These are phyloP conservation scores for Leptogaster cylindrica DNA, from an alignment of 2,888 invertebrate species.

Conservation along the genomic window DNA sequence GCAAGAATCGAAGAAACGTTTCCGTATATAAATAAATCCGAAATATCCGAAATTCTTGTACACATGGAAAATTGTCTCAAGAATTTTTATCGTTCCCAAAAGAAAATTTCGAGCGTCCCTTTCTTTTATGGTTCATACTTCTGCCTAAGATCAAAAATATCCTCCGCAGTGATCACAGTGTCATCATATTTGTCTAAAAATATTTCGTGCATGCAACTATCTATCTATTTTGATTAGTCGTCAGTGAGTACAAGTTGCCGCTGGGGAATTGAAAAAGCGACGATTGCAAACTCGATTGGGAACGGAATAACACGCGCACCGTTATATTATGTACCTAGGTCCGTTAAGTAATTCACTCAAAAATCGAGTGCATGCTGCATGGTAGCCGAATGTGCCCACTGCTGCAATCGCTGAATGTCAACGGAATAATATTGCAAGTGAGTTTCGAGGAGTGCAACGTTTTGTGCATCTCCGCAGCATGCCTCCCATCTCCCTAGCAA, in stretches of 20 bases:
- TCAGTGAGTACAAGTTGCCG: slow-evolving; percentile 34
- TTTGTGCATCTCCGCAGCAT: slow-evolving; percentile 9
- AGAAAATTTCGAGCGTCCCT: too few relatives aligned
- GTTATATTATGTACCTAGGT: too few relatives aligned
- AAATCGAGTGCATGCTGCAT: slow-evolving; percentile 25
- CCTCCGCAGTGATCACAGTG: slow-evolving; percentile 26
- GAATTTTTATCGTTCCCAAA: background rate
- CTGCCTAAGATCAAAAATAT: slow-evolving; percentile 38
- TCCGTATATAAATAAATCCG: background rate
- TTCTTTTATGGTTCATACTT: too few relatives aligned
- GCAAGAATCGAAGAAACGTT: background rate
- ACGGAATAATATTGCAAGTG: slow-evolving; percentile 25
- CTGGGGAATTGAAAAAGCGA: background rate
- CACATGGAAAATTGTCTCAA: too few relatives aligned
- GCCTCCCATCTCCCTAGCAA: slow-evolving; percentile 42
- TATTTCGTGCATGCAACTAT: slow-evolving; percentile 42
- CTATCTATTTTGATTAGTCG: slow-evolving; percentile 42
- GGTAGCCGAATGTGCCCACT: slow-evolving; percentile 34
- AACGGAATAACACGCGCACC: too few relatives aligned
- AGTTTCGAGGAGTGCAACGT: slow-evolving; percentile 21
- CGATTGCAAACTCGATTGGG: too few relatives aligned
- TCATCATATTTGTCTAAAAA: slow-evolving; percentile 45
- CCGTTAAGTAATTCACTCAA: too few relatives aligned
- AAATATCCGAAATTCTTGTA: too few relatives aligned
- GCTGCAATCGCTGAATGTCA: slow-evolving; percentile 40